Evolutionary conservation across 2,113 vertebrate species (phyloP).

Genomic region (Casuarius casuarius): DNA sequence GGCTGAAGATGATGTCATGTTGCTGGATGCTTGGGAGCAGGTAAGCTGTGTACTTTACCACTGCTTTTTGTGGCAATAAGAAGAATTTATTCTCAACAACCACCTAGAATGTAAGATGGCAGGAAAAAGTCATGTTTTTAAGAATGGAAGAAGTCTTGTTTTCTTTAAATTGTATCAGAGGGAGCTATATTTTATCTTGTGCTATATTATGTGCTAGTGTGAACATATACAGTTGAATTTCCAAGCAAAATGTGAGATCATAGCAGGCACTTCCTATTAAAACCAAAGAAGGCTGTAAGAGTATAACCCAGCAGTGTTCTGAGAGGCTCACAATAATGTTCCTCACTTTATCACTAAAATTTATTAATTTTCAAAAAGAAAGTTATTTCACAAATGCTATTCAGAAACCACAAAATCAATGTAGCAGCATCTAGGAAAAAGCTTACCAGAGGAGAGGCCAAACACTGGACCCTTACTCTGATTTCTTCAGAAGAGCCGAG

Average conservation of each 20-base stretch:
- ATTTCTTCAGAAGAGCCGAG: neutral
- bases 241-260: neutral
- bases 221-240: neutral
- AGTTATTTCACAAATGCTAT: neutral
- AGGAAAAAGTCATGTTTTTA: neutral
- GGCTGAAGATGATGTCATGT: slow-evolving; percentile 94
- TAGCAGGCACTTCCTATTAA: neutral
- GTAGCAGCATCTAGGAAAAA: neutral
- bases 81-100: neutral
- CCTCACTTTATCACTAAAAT: neutral
- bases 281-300: neutral
- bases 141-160: neutral
- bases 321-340: neutral
- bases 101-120: neutral
- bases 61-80: neutral
- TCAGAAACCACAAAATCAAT: neutral
- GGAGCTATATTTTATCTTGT: neutral
- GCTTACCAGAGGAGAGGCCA: neutral
- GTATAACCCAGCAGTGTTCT: neutral
- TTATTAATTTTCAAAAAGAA: neutral
- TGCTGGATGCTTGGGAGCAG: slow-evolving; percentile 94
- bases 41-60: slow-evolving; percentile 65
- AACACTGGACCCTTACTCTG: neutral
- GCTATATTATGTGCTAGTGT: neutral
- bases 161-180: neutral